Base-by-base conservation (phyloP, 2,113 vertebrate genomes). In the Rattus rattus region DNA sequence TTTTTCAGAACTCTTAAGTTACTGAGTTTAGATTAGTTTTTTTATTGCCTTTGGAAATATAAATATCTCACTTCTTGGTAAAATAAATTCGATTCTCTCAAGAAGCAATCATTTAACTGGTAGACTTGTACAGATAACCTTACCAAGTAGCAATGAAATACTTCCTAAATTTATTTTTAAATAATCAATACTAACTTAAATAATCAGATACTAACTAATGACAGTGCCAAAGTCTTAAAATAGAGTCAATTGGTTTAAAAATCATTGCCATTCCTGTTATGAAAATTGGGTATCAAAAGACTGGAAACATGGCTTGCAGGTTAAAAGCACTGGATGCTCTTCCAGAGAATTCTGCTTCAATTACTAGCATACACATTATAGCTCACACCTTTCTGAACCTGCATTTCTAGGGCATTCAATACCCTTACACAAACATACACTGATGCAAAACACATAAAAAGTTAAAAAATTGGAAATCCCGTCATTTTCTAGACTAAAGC, bases 1-100 rank as follows among this genome's bases (percentile, higher is more conserved):
- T 85, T 96, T 86, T 97, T 94, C 81, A 96, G n/a, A 73, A 83
- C 84, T 94, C 39, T 33, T n/a, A 85, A 96, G 28, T 95, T 12
- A 89, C 72, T 85, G 92, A 59, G 26, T 89, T 65, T 97, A 59
- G 22, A 95, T 93, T 52, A 65, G 47, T n/a, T 84, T 63, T 43
- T 96, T 96, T 33, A 67, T 81, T 96, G 4, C 67, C 30, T 97
- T 79, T 97, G 56, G 85, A 97, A 54, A 28, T 3, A 49, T 33
- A 43, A 92, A 93, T 36, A 95, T 49, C 39, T 95, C 85, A 94
- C 36, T 0, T 95, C 97, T 97, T 89, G 95, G 10, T 76, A 47
- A 81, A 95, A 1, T 39, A 52, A 2, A 10, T 75, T 43, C 83
- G 11, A 14, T 91, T 96, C 91, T 61, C 26, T 96, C 63, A 75